These are phyloP conservation scores for Micrastur ruficollis DNA, from an alignment of 2,797 vertebrate species.

Conservation along the genomic window DNA sequence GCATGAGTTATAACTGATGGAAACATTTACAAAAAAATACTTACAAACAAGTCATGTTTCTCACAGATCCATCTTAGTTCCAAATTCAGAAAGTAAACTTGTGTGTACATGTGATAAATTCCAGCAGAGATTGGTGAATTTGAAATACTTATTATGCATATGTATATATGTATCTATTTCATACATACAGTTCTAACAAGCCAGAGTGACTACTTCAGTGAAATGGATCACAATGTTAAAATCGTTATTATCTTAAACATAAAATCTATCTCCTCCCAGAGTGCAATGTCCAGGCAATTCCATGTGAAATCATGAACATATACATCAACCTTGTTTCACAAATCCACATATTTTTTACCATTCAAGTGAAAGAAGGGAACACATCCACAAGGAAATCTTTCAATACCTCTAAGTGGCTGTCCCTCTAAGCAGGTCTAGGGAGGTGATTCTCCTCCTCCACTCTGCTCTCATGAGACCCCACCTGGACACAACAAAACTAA, in stretches of 20 bases:
- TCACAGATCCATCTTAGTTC: background rate
- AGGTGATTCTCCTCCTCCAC: too few relatives aligned
- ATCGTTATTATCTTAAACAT: background rate
- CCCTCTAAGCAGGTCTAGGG: too few relatives aligned
- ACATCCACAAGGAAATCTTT: background rate
- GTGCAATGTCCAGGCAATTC: accelerated
- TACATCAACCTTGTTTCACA: background rate
- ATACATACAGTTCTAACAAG: background rate
- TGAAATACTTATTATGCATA: background rate
- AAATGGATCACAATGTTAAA: background rate
- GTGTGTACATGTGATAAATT: background rate
- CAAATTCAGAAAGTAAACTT: background rate
- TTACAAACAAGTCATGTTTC: conserved; percentile 1
- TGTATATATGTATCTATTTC: background rate
- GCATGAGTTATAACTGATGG: background rate
- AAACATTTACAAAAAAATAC: background rate
- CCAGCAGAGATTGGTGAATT: background rate
- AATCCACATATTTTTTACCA: background rate
- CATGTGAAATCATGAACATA: background rate
- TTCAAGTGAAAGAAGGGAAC: background rate
- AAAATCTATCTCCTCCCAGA: background rate
- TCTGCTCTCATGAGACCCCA: too few relatives aligned
- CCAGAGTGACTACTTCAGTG: background rate
- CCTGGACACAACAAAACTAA: background rate
- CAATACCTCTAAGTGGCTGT: background rate